Base-by-base conservation (phyloP, 2,888 invertebrate species). In the Drosophila histrio region DNA sequence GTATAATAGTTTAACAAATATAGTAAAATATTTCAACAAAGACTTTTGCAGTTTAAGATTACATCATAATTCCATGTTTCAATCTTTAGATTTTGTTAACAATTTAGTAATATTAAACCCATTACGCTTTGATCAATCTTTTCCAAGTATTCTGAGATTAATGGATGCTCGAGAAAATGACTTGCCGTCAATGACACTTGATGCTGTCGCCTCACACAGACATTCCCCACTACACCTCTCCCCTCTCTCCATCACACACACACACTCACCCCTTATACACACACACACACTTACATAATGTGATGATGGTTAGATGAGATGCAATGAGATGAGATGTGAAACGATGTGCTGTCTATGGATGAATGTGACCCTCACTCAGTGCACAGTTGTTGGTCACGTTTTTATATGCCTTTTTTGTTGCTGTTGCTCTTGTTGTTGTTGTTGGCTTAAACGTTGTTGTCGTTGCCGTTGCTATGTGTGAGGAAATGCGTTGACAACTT, bases 141-240 rank as follows among this genome's bases (percentile, higher is more conserved):
- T 39, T 34, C 43, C 43, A 47, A 63, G 53, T 43, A 21, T 46
- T 32, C 44, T 64, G 44, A 80, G 80, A 88, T 80, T 84, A 88
- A 87, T 87, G 84, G 80, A 69, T 70, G 59, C 88, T 88, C 70
- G 70, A 87, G 72, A 64, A 86, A 87, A 75, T 87, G 84, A 86
- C 87, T 77, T 72, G 70, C 72, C 54, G 74, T 74, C 84, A 83
- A 81, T 87, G 80, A 46, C 84, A 81, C 84, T 81, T 80, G 78
- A 64, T 38, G 71, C 56, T 65, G 46, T 58, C 41, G 61, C 32
- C 50, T 39, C 39, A 43, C 54, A 53, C 38, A 41, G 30, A 19
- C 11, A 38, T n/a, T n/a, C n/a, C n/a, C n/a, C n/a, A n/a, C n/a
- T n/a, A n/a, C n/a, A n/a, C n/a, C n/a, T n/a, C n/a, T n/a, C n/a